Base-by-base conservation (phyloP, 2,888 invertebrate species). In the Scaptomyza cyrtandrae region DNA sequence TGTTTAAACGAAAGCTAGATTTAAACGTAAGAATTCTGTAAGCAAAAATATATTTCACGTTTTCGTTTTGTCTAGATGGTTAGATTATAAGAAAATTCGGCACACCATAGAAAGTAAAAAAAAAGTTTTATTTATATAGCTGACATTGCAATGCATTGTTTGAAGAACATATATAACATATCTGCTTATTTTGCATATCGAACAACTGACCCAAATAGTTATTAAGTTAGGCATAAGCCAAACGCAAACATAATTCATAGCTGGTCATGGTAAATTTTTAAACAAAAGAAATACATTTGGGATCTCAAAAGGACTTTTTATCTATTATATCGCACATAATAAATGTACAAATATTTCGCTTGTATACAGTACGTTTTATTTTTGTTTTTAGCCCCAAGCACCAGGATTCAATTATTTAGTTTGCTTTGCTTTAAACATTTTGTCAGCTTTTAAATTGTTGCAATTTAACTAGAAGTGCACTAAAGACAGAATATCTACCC, bases 1-100 rank as follows among this genome's bases (percentile, higher is more conserved):
- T 37, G 7, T 37, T 43, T 49, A 44, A 58, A 16, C 9, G n/a
- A 45, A 31, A 41, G 27, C 29, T 27, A 43, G n/a, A 33, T 13
- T 35, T 35, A 6, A 6, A 0, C 0, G 10, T 14, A 3, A 37
- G 1, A 5, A 13, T 48, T 31, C 2, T 37, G 13, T 3, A 10
- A 33, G 45, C 10, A 11, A 55, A 41, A 29, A 10, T 44, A 14
- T 27, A 33, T 9, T 3, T 4, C 5, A 43, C 50, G 13, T 39
- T 13, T 13, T 39, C 2, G 6, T n/a, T 6, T n/a, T 7, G 37
- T 27, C 3, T 4, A n/a, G 19, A 14, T 14, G 31, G 7, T 6
- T 31, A 14, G 2, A 11, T 29, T 44, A 10, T 1, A 44, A 33
- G 29, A 6, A 39, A 39, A 39, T 7, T 1, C 14, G 1, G n/a